Conservation (phyloP, 2,797 vertebrate genomes). For the Otolemur crassicaudatus region DNA sequence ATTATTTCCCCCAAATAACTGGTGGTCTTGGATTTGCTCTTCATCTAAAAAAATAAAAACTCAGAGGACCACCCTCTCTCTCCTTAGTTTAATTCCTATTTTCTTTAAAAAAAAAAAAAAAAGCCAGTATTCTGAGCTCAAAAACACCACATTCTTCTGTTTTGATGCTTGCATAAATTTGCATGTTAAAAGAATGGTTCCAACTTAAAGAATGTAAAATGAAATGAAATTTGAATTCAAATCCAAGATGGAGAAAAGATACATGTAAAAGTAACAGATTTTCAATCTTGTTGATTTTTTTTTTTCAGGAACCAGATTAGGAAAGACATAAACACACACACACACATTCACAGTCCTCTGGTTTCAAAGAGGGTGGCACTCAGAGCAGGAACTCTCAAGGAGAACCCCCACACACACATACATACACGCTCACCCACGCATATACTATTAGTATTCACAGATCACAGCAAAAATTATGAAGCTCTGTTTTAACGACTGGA, state of each 20-base stretch:
- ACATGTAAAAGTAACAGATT: slow-evolving; percentile 79
- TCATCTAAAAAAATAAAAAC: slow-evolving; percentile 24
- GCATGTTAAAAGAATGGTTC: slow-evolving; percentile 78
- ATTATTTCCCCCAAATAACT: slow-evolving; percentile 57
- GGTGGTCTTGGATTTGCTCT: slow-evolving; percentile 29
- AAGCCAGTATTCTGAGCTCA: slow-evolving; percentile 65
- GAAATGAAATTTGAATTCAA: slow-evolving; percentile 77
- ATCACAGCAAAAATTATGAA: slow-evolving; percentile 17
- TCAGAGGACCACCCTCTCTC: slow-evolving; percentile 1
- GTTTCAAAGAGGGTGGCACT: slow-evolving; percentile 15
- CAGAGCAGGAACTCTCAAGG: not conserved
- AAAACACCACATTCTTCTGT: slow-evolving; percentile 80
- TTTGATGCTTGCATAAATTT: slow-evolving; percentile 81
- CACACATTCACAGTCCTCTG: not conserved
- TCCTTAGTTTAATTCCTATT: slow-evolving; percentile 48
- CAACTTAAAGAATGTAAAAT: slow-evolving; percentile 79
- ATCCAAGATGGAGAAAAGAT: slow-evolving; percentile 77
- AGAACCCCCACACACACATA: not conserved
- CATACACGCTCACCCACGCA: not conserved
- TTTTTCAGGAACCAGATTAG: slow-evolving; percentile 69
- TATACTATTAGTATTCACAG: not conserved
- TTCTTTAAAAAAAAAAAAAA: slow-evolving; percentile 17
- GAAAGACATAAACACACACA: slow-evolving; percentile 72
- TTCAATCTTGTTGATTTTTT: slow-evolving; percentile 71
- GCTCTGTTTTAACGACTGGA: slow-evolving; percentile 21